Conservation (phyloP, 2,888 invertebrate species). For the Stegophylla sp. region DNA sequence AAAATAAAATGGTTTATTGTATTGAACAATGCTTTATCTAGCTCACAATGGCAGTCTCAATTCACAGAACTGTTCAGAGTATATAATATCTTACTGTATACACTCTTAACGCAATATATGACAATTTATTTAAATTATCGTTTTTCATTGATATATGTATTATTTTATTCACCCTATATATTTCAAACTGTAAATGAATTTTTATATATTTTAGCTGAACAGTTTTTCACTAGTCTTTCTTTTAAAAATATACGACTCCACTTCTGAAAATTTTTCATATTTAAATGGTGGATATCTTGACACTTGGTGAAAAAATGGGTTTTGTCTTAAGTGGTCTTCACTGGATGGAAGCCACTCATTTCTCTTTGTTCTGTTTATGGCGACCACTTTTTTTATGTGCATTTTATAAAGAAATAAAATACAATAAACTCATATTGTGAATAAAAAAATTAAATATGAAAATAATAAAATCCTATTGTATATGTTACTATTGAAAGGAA, state of each 20-base stretch:
- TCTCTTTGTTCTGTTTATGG: slow-evolving; percentile 28
- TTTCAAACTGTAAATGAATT: too few species aligned
- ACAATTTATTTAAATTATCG: too few species aligned
- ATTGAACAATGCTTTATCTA: too few species aligned
- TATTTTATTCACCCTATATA: too few species aligned
- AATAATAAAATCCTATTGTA: slow-evolving; percentile 29
- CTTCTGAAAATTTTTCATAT: slow-evolving; percentile 22
- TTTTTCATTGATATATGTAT: too few species aligned
- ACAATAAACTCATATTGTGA: slow-evolving; percentile 16
- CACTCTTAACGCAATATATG: too few species aligned
- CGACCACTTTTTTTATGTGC: background rate
- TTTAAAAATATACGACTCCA: background rate
- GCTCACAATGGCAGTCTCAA: too few species aligned
- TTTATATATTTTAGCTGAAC: too few species aligned
- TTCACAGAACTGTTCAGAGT: too few species aligned
- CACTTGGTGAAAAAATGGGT: slow-evolving; percentile 14
- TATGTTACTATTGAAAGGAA: slow-evolving; percentile 13
- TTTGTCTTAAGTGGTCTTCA: slow-evolving; percentile 25
- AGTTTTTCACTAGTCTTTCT: too few species aligned
- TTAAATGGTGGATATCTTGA: slow-evolving; percentile 24
- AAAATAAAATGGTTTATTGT: too few species aligned
- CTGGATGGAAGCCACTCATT: slow-evolving; percentile 27
- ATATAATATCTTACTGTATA: too few species aligned
- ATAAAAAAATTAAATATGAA: slow-evolving; percentile 4
- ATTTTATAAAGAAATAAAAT: slow-evolving; percentile 26